Evolutionary conservation across 2,797 vertebrate species (phyloP).

Genomic region (Pseudopleuronectes americanus): DNA sequence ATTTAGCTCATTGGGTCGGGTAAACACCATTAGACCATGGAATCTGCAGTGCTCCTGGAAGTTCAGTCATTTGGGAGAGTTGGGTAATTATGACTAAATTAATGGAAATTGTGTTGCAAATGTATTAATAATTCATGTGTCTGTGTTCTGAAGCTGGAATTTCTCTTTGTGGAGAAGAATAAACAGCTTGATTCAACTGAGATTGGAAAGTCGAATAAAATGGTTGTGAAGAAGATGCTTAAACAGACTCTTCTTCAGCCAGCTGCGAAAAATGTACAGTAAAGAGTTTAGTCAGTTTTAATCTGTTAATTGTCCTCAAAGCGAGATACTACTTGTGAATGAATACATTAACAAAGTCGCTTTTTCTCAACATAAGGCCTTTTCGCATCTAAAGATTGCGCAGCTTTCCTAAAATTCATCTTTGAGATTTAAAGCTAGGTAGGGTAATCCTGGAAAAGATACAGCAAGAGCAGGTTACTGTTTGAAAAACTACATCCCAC

Average conservation of each 20-base stretch:
- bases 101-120: constrained; percentile 64
- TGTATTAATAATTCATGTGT: constrained; percentile 57
- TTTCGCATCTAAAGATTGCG: not conserved
- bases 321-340: not conserved
- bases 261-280: not conserved
- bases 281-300: not conserved
- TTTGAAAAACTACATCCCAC: too few relatives aligned
- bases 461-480: too few relatives aligned
- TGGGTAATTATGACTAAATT: constrained; percentile 66
- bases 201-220: constrained; percentile 27
- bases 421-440: not conserved
- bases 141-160: constrained; percentile 37
- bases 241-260: not conserved
- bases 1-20: constrained; percentile 71
- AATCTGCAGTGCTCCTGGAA: constrained; percentile 54
- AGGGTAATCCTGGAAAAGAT: too few relatives aligned
- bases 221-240: not conserved
- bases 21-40: constrained; percentile 76
- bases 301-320: not conserved
- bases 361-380: not conserved
- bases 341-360: not conserved
- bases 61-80: constrained; percentile 58
- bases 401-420: not conserved
- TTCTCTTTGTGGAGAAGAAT: constrained; percentile 39
- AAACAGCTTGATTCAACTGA: constrained; percentile 41